Evolutionary conservation across 2,888 invertebrate genomes (phyloP).

Genomic region (Brachypalpus laphriformis): DNA sequence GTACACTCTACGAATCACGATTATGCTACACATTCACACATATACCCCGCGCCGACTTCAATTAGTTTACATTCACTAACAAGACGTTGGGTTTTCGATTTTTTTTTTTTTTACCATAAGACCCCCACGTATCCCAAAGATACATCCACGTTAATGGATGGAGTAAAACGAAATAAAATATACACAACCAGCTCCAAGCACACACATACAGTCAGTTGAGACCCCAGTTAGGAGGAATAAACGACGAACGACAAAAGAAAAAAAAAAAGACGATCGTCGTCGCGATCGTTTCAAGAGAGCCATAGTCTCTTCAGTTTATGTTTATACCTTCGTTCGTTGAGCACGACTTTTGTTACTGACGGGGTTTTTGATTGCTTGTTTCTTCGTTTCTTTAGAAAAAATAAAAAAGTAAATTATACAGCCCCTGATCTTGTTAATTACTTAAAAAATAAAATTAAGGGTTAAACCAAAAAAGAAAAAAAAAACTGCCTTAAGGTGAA

Average conservation of each 20-base stretch:
- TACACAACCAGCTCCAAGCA: slow-evolving; percentile 43
- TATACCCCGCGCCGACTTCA: slow-evolving; percentile 48
- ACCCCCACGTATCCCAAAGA: slow-evolving; percentile 61
- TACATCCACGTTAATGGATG: slow-evolving; percentile 55
- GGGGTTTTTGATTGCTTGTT: slow-evolving; percentile 21
- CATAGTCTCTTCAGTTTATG: slow-evolving; percentile 72
- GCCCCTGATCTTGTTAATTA: slow-evolving; percentile 18
- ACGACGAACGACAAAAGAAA: too few species aligned
- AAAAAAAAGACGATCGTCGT: slow-evolving; percentile 54
- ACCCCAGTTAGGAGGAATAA: slow-evolving; percentile 42
- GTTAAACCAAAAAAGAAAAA: neutral
- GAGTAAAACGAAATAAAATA: slow-evolving; percentile 28
- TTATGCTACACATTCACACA: slow-evolving; percentile 25
- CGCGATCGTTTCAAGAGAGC: slow-evolving; percentile 61
- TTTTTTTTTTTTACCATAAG: slow-evolving; percentile 25
- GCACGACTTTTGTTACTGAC: slow-evolving; percentile 62
- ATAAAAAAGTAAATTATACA: neutral
- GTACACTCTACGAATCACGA: slow-evolving; percentile 54
- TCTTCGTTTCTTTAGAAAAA: neutral
- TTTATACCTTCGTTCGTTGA: slow-evolving; percentile 73
- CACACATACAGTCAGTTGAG: slow-evolving; percentile 41
- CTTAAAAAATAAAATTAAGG: slow-evolving; percentile 5
- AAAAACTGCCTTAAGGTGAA: slow-evolving; percentile 1
- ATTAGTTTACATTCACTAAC: slow-evolving; percentile 73
- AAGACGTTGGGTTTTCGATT: slow-evolving; percentile 52